Conservation (phyloP, 2,888 invertebrate species). For the Cephus spinipes region DNA sequence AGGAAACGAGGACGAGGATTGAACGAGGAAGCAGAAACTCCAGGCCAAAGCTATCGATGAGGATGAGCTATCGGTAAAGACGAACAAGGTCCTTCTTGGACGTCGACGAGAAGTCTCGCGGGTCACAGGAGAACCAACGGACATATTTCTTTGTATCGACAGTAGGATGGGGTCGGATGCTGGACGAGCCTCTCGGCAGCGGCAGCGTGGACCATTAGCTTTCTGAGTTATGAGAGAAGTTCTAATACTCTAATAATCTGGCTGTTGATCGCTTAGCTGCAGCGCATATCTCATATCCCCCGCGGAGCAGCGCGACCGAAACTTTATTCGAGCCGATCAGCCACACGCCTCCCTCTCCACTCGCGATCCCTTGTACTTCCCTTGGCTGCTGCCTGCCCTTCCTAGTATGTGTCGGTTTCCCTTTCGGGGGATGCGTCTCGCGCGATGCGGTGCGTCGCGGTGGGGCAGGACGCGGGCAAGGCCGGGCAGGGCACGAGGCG, state of each 20-base stretch:
- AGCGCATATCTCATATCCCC: constrained; percentile 16
- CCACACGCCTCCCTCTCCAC: constrained; percentile 53
- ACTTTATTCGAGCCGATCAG: constrained; percentile 60
- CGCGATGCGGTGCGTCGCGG: constrained; percentile 12
- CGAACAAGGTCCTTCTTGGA: background rate
- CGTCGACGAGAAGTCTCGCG: background rate
- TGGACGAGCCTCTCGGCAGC: constrained; percentile 13
- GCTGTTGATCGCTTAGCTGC: constrained; percentile 54
- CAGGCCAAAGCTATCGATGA: background rate
- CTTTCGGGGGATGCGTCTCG: background rate
- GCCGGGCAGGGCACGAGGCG: constrained; percentile 1
- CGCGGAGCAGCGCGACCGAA: constrained; percentile 32
- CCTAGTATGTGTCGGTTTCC: constrained; percentile 10
- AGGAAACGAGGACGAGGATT: background rate
- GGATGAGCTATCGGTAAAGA: background rate
- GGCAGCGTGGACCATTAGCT: constrained; percentile 56
- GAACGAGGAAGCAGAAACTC: background rate
- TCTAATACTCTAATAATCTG: constrained; percentile 65
- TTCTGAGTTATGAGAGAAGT: constrained; percentile 64
- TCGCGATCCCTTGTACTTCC: constrained; percentile 32
- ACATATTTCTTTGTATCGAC: background rate
- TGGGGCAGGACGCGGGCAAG: background rate
- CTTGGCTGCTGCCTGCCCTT: constrained; percentile 25
- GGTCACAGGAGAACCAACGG: background rate
- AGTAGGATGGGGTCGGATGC: background rate